Base-by-base conservation (phyloP, 2,888 invertebrate genomes). In the Hypomecis punctinalis region DNA sequence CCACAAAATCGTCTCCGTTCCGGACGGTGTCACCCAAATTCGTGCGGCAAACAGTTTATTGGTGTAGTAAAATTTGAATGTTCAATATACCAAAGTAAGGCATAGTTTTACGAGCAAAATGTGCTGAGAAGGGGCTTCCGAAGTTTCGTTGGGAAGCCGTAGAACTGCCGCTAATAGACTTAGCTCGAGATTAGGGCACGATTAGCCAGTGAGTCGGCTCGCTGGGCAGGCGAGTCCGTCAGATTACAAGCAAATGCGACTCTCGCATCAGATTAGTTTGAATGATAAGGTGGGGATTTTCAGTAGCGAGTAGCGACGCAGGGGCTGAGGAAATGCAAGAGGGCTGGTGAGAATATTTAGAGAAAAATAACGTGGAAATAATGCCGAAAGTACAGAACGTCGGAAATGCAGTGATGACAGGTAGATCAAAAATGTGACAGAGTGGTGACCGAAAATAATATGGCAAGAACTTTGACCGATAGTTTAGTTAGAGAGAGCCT, bases 71-170 rank as follows among this genome's bases (percentile, higher is more conserved):
- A 90, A 90, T 88, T 89, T 87, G 86, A 87, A 88, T 86, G 84
- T 86, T 86, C 83, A 80, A 85, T 87, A 86, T 83, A 82, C 81
- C 71, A 73, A 82, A 85, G 82, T 86, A 83, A 76, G 76, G 77
- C 82, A 85, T 88, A 86, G 88, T 89, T 90, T 90, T 91, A 91
- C 89, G 90, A 88, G 84, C 82, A 73, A 86, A 89, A 87, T 86
- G 86, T 85, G 86, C 88, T 85, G 84, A 84, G 86, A 85, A 91
- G 87, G 89, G 91, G 91, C 91, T 92, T 93, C 92, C 82, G 85
- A 92, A 93, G 91, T 92, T 92, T 92, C 86, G 91, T 85, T 86
- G 88, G 87, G 91, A 92, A 92, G 91, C 91, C 82, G 86, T 92
- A 91, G 89, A 88, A 93, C 86, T 91, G 91, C 87, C 84, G 84